Conservation (phyloP, 1,140 invertebrate species). For the Drosophila repletoides region DNA sequence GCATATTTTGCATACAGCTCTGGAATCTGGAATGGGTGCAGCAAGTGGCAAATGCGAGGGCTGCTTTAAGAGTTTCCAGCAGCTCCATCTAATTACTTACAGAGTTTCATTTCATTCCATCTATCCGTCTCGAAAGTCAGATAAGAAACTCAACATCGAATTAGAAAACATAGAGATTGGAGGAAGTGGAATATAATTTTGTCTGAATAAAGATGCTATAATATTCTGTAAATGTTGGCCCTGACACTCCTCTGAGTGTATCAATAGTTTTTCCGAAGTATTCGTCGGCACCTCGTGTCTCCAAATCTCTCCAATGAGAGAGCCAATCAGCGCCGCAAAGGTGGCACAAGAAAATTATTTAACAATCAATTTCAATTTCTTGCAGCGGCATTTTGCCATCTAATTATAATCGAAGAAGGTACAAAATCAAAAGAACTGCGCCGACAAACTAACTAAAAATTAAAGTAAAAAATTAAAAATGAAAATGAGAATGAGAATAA, state of each 20-base stretch:
- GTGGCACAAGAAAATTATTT: conserved; percentile 72
- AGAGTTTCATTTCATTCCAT: no score
- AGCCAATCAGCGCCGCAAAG: conserved; percentile 68
- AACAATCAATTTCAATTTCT: conserved; percentile 65
- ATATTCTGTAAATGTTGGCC: no score
- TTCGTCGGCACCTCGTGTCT: conserved; percentile 28
- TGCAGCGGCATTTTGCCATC: conserved; percentile 76
- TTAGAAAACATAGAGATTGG: no score
- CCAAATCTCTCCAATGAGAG: not conserved
- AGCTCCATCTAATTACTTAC: no score
- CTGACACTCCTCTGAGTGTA: no score
- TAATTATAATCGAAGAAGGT: conserved; percentile 67
- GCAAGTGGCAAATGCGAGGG: conserved; percentile 46
- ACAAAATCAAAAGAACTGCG: conserved; percentile 52
- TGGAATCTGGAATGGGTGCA: conserved; percentile 32
- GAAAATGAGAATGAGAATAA: conserved; percentile 14
- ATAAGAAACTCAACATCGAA: no score
- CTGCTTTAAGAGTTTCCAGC: not conserved
- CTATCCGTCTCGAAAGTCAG: no score
- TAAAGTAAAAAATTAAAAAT: conserved; percentile 20
- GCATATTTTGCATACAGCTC: conserved; percentile 73
- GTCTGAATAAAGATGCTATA: no score
- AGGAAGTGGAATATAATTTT: no score
- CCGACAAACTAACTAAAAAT: conserved; percentile 52
- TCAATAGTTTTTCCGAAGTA: not conserved